Evolutionary conservation across 2,113 vertebrate species (phyloP).

Genomic region (Ailurus styani): DNA sequence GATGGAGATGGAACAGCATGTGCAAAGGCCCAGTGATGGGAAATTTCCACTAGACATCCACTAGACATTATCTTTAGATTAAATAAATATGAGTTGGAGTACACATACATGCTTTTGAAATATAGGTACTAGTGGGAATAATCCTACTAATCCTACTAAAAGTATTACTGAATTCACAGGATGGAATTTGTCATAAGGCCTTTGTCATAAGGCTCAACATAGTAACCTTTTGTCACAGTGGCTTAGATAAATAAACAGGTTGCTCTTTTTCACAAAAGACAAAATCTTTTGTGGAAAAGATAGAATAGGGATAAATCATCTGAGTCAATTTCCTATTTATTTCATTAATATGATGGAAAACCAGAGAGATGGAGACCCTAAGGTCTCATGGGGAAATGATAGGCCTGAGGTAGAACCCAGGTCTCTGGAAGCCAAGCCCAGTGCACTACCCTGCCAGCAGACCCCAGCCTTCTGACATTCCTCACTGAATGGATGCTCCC

Average conservation of each 20-base stretch:
- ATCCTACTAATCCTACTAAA: neutral
- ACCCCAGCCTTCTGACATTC: neutral
- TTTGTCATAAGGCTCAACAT: neutral
- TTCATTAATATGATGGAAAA: neutral
- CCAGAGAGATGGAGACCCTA: neutral
- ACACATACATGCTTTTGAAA: neutral
- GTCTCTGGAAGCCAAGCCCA: neutral
- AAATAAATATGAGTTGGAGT: neutral
- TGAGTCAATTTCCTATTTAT: neutral
- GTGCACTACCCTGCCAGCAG: accelerated
- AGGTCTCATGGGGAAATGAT: neutral
- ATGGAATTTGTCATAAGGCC: neutral
- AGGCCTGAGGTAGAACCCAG: neutral
- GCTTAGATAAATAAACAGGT: neutral
- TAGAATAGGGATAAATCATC: neutral
- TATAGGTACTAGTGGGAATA: neutral
- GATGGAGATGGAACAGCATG: no score
- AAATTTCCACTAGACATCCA: no score
- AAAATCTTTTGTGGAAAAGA: neutral
- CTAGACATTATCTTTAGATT: neutral
- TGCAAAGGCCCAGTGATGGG: no score
- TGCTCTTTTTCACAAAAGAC: neutral
- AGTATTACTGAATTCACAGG: neutral
- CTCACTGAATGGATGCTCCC: neutral
- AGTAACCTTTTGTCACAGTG: neutral